Percentiles rank a stretch among this genome's conserved stretches.
Conservation (phyloP, 2,797 vertebrate species). For the Erpetoichthys calabaricus region DNA sequence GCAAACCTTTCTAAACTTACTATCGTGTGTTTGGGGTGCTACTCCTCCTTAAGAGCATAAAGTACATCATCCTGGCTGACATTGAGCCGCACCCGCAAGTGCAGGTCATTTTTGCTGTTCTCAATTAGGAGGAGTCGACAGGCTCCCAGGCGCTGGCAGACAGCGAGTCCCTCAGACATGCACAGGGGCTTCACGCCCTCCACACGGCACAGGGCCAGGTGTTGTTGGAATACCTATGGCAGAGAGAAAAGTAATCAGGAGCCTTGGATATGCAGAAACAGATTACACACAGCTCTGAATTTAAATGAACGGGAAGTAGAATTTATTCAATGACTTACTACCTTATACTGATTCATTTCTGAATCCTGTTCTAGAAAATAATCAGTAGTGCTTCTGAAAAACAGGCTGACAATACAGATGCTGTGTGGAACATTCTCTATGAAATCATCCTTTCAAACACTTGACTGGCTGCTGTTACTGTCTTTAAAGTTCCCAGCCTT, state of each 20-base stretch:
- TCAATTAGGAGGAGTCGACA: slow-evolving; percentile 76
- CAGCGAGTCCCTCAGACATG: slow-evolving; percentile 63
- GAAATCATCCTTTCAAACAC: too few relatives aligned
- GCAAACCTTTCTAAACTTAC: too few relatives aligned
- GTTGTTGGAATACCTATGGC: slow-evolving; percentile 70
- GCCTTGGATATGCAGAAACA: too few relatives aligned
- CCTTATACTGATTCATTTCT: too few relatives aligned
- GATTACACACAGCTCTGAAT: too few relatives aligned
- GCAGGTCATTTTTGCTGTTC: slow-evolving; percentile 59
- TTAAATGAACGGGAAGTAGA: neutral
- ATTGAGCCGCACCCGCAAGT: slow-evolving; percentile 74
- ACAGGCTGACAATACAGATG: too few relatives aligned
- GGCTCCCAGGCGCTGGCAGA: slow-evolving; percentile 67
- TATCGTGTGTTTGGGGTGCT: neutral
- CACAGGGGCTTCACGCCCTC: slow-evolving; percentile 66
- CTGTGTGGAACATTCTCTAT: too few relatives aligned
- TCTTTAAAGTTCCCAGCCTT: too few relatives aligned
- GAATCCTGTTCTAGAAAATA: too few relatives aligned
- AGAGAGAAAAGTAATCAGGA: neutral
- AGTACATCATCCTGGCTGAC: slow-evolving; percentile 78
- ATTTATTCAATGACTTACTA: too few relatives aligned
- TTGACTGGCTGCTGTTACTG: too few relatives aligned
- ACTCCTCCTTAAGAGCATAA: slow-evolving; percentile 68
- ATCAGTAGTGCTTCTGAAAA: too few relatives aligned
- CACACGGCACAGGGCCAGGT: slow-evolving; percentile 68